Conservation (phyloP, 1,140 invertebrate genomes). For the Paraescarpia echinospica region DNA sequence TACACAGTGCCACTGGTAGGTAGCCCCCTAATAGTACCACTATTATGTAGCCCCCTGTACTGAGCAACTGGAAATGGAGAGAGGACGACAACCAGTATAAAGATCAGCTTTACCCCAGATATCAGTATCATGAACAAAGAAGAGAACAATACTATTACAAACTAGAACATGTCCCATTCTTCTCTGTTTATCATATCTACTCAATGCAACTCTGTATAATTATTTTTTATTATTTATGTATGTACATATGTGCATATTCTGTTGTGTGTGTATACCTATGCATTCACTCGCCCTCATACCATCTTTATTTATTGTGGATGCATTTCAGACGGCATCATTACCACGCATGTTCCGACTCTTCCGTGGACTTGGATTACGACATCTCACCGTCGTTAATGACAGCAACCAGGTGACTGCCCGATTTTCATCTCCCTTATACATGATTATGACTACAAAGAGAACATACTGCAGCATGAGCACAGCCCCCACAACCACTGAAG, state of each 20-base stretch:
- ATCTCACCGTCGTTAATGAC: constrained; percentile 86
- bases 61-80: constrained; percentile 51
- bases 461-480: background rate
- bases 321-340: constrained; percentile 76
- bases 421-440: constrained; percentile 23
- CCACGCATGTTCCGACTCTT: constrained; percentile 86
- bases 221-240: no score
- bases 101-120: background rate
- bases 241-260: constrained; percentile 86
- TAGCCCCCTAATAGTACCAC: constrained; percentile 76
- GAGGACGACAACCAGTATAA: background rate
- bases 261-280: constrained; percentile 70
- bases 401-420: constrained; percentile 70
- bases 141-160: no score
- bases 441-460: background rate
- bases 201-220: no score
- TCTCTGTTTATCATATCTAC: no score
- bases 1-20: constrained; percentile 67
- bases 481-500: background rate
- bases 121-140: no score
- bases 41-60: constrained; percentile 73
- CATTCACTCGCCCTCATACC: background rate
- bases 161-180: no score
- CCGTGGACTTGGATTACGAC: constrained; percentile 82
- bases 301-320: constrained; percentile 16